Percentiles rank a stretch among this genome's conserved stretches.
phyloP scores from a whole-genome alignment of 2,797 vertebrate genomes.

The Falco concolor region DNA sequence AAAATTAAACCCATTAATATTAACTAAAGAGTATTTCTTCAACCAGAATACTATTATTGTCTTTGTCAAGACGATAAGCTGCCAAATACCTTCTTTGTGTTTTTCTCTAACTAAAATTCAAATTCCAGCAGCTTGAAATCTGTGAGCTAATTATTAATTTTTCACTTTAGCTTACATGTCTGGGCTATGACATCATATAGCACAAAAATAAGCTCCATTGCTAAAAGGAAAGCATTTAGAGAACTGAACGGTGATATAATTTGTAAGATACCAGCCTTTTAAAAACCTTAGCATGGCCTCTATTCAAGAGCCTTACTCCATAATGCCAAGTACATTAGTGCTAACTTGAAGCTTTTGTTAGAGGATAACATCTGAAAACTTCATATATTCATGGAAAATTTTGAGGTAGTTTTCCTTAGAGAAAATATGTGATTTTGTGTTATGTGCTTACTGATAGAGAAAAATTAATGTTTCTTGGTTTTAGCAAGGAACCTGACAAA shows the following conservation, averaged over 20 bases:
- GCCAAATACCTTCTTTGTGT: background rate
- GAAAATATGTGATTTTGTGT: background rate
- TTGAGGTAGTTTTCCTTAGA: background rate
- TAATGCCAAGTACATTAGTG: background rate
- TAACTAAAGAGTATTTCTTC: background rate
- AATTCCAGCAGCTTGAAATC: background rate
- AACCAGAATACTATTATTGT: background rate
- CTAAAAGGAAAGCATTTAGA: background rate
- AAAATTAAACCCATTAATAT: background rate
- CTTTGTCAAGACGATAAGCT: background rate
- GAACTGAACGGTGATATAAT: background rate
- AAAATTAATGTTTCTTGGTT: background rate
- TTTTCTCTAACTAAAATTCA: background rate
- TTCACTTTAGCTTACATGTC: background rate
- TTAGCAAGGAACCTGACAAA: background rate
- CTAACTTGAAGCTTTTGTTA: conserved; percentile 17
- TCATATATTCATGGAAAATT: background rate
- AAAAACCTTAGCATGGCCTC: background rate
- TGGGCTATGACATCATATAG: background rate
- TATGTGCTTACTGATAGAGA: background rate
- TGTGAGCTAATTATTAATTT: background rate
- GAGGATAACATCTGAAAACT: background rate
- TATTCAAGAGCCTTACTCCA: background rate
- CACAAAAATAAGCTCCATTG: background rate
- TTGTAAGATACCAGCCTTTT: background rate